Conservation (phyloP, 2,113 vertebrate species). For the Nerophis ophidion region DNA sequence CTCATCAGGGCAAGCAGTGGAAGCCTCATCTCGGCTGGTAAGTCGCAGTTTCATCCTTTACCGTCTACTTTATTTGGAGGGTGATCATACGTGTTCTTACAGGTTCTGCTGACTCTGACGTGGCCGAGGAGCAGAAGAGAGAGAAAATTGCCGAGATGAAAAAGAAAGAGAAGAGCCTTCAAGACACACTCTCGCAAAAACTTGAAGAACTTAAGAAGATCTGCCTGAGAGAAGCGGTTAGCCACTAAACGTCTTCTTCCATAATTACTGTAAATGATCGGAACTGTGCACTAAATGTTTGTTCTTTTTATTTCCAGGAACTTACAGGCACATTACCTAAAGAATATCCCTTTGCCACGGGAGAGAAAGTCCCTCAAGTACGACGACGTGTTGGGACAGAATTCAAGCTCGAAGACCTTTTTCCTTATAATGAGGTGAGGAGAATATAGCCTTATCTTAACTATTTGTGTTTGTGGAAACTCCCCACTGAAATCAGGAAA, state of each 20-base stretch:
- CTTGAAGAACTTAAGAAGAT: constrained; percentile 90
- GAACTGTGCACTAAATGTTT: constrained; percentile 9
- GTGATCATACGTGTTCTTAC: constrained; percentile 25
- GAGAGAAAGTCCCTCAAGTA: constrained; percentile 83
- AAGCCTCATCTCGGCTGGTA: constrained; percentile 93
- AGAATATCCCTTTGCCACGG: constrained; percentile 85
- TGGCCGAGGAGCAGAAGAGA: constrained; percentile 87
- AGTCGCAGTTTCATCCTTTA: constrained; percentile 13
- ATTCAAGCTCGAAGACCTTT: constrained; percentile 86
- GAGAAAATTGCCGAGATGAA: constrained; percentile 89
- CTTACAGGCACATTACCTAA: constrained; percentile 87
- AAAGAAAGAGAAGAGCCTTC: constrained; percentile 84
- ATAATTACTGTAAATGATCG: not conserved
- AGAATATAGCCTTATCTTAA: not conserved
- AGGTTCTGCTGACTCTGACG: constrained; percentile 92
- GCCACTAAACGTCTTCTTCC: constrained; percentile 32
- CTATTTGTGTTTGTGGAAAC: constrained; percentile 2
- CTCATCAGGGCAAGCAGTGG: constrained; percentile 95
- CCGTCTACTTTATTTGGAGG: not conserved
- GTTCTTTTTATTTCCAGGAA: constrained; percentile 70
- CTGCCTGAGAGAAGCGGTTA: constrained; percentile 92
- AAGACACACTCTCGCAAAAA: constrained; percentile 82
- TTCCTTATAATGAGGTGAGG: constrained; percentile 81
- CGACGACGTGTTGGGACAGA: constrained; percentile 82
- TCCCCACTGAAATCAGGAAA: too few species aligned